A percentile compares a stretch with the other conserved stretches of the same genome.
These are phyloP conservation scores for Lithophane ornitopus DNA, from an alignment of 2,888 invertebrate species.

Conservation along the genomic window DNA sequence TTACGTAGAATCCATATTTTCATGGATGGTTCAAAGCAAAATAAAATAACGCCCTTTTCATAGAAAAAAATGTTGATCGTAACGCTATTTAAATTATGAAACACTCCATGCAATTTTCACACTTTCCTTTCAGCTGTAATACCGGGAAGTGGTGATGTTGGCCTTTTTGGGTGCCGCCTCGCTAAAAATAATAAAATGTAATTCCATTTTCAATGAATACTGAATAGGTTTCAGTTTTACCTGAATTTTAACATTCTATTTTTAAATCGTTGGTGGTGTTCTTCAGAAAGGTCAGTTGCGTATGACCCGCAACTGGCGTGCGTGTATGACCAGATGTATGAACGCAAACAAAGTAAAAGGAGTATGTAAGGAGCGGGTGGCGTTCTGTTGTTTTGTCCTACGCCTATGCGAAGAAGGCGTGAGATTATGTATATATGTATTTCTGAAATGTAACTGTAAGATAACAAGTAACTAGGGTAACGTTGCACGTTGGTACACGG, in stretches of 20 bases:
- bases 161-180: neutral
- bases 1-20: neutral
- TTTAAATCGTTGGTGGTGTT: neutral
- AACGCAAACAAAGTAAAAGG: too few species aligned
- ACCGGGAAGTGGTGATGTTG: neutral
- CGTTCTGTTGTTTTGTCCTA: too few species aligned
- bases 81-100: neutral
- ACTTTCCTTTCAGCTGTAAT: neutral
- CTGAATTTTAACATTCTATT: neutral
- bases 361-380: neutral
- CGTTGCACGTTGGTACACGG: neutral
- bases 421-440: neutral
- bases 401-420: neutral
- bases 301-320: neutral
- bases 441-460: neutral
- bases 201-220: neutral
- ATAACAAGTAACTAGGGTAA: too few species aligned
- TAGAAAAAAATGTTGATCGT: neutral
- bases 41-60: neutral
- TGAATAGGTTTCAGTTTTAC: neutral
- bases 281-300: neutral
- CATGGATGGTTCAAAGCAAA: neutral
- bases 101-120: neutral
- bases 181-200: neutral
- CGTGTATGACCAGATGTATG: neutral